Conservation (phyloP, 2,888 invertebrate genomes). For the Allygus modestus region DNA sequence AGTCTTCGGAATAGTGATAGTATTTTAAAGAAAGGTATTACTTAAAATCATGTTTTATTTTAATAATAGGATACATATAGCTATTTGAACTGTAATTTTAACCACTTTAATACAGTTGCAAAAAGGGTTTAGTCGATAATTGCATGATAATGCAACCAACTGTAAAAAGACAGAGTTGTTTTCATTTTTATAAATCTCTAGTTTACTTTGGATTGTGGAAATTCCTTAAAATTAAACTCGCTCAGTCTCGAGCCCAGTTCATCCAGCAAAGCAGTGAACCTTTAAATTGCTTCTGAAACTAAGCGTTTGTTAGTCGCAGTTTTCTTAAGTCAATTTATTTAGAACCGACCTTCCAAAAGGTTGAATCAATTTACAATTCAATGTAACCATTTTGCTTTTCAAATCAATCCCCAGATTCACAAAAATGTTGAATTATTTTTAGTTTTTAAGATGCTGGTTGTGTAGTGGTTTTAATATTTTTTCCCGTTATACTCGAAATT, state of each 20-base stretch:
- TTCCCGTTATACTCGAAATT: too few relatives aligned
- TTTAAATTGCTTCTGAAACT: conserved; percentile 23
- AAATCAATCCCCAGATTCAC: not conserved
- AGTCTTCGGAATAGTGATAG: too few relatives aligned
- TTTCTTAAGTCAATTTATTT: conserved; percentile 27
- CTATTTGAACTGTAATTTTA: too few relatives aligned
- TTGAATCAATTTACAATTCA: conserved; percentile 16
- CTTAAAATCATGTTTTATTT: too few relatives aligned
- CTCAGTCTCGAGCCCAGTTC: conserved; percentile 2
- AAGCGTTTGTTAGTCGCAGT: conserved; percentile 16
- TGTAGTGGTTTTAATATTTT: too few relatives aligned
- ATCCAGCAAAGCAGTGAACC: conserved; percentile 17
- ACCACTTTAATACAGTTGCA: too few relatives aligned
- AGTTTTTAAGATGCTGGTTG: too few relatives aligned
- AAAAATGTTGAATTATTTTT: too few relatives aligned
- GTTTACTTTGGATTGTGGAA: not conserved
- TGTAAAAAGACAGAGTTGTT: not conserved
- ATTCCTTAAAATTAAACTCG: conserved; percentile 16
- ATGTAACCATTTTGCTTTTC: not conserved
- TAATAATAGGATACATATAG: too few relatives aligned
- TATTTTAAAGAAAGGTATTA: too few relatives aligned
- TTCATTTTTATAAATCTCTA: not conserved
- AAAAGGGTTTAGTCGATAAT: too few relatives aligned
- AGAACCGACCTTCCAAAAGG: conserved; percentile 17
- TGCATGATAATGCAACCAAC: too few relatives aligned